These are phyloP conservation scores for Phoxinus dragarum DNA, from an alignment of 2,797 vertebrate species.

Conservation along the genomic window DNA sequence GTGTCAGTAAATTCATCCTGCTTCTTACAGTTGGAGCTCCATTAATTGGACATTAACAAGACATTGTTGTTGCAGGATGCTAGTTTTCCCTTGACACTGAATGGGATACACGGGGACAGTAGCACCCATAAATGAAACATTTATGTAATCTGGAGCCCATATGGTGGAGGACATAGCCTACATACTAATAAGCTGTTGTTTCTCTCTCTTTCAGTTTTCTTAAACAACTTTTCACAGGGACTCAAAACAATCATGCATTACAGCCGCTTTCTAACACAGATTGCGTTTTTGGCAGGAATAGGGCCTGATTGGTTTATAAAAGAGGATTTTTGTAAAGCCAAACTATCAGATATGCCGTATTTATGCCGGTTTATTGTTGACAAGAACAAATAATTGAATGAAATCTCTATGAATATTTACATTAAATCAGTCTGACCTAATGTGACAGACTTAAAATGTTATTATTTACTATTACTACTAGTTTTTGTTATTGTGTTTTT, in stretches of 20 bases:
- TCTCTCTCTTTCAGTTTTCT: neutral
- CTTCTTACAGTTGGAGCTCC: neutral
- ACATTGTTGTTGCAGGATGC: neutral
- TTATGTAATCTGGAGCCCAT: constrained; percentile 25
- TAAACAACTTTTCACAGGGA: neutral
- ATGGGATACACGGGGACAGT: neutral
- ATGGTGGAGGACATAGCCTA: constrained; percentile 7
- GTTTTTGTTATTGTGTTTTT: too few species aligned
- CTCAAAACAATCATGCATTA: neutral
- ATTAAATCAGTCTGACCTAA: neutral
- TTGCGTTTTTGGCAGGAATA: neutral
- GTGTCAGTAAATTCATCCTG: constrained; percentile 1
- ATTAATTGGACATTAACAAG: neutral
- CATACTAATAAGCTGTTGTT: constrained; percentile 17
- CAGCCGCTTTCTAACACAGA: neutral
- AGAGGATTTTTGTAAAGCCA: neutral
- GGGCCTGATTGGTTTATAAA: neutral
- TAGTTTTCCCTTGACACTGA: constrained; percentile 28
- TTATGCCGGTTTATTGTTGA: neutral
- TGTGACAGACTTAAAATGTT: neutral
- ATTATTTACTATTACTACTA: neutral
- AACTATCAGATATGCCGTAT: neutral
- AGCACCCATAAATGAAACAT: constrained; percentile 32
- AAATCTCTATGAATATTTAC: neutral
- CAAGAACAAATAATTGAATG: neutral